phyloP scores from a whole-genome alignment of 2,888 invertebrate species.

The Melinaea menophilus region DNA sequence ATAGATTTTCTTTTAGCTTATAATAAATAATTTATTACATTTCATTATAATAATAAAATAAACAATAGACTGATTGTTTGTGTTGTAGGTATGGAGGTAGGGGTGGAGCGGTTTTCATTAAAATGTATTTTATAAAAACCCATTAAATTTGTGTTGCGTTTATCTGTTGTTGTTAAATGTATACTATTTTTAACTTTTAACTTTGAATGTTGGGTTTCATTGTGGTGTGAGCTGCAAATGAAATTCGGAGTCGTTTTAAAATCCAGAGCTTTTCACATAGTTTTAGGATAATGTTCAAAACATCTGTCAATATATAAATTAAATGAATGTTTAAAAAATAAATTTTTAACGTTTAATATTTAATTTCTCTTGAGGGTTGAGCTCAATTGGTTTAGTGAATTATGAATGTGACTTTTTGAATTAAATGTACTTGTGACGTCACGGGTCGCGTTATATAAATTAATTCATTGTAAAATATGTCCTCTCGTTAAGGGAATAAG shows the following conservation, averaged over 20 bases:
- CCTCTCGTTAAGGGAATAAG: conserved; percentile 57
- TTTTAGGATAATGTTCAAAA: conserved; percentile 61
- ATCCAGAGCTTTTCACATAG: conserved; percentile 71
- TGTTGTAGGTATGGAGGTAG: conserved; percentile 9
- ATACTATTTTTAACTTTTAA: not conserved
- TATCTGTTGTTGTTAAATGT: conserved; percentile 7
- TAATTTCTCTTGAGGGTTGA: too few relatives aligned
- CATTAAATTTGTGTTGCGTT: conserved; percentile 28
- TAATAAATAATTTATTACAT: conserved; percentile 9
- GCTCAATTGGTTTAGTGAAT: conserved; percentile 5
- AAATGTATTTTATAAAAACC: conserved; percentile 1
- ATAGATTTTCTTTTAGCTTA: conserved; percentile 29
- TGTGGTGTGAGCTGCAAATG: too few relatives aligned
- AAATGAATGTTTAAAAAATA: conserved; percentile 47
- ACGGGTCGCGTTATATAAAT: conserved; percentile 24
- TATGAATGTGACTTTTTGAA: conserved; percentile 6
- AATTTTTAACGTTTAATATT: conserved; percentile 3
- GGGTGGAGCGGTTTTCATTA: not conserved
- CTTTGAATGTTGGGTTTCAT: not conserved
- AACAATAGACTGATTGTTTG: conserved; percentile 27
- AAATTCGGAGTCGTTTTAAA: conserved; percentile 30
- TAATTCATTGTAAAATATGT: conserved; percentile 63
- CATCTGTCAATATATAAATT: conserved; percentile 64
- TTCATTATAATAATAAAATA: not conserved
- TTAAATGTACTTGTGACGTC: not conserved